A percentile compares a stretch with the other conserved stretches of the same genome.
Evolutionary conservation across 2,888 invertebrate genomes (phyloP).

Genomic region (Axea sp.): DNA sequence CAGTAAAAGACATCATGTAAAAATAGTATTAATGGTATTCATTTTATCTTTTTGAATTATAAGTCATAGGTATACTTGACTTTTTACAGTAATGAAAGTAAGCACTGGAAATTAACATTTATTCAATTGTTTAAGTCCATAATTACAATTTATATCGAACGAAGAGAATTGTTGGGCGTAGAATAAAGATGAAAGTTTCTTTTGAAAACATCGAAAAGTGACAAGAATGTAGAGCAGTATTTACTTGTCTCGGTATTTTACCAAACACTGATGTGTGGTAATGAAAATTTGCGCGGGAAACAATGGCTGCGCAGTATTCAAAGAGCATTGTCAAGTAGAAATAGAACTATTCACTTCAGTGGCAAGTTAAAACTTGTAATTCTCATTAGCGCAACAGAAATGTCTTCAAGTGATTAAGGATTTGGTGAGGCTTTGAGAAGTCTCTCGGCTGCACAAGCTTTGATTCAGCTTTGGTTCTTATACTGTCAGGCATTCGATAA

Average conservation of each 20-base stretch:
- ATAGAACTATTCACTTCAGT: slow-evolving; percentile 44
- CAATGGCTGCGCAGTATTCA: slow-evolving; percentile 35
- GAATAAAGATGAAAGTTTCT: not conserved
- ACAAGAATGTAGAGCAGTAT: slow-evolving; percentile 7
- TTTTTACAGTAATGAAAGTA: no score
- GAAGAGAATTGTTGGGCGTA: no score
- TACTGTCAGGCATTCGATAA: slow-evolving; percentile 50
- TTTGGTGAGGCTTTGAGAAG: slow-evolving; percentile 65
- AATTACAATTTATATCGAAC: no score
- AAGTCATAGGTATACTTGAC: no score
- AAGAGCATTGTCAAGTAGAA: slow-evolving; percentile 55
- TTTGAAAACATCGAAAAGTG: slow-evolving; percentile 18
- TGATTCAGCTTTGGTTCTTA: slow-evolving; percentile 40
- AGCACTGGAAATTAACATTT: no score
- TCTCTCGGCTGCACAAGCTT: slow-evolving; percentile 46
- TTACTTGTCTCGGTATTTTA: slow-evolving; percentile 6
- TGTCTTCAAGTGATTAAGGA: slow-evolving; percentile 66
- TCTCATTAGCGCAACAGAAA: slow-evolving; percentile 59
- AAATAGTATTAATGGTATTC: no score
- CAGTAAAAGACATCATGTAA: no score
- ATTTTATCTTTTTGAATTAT: no score
- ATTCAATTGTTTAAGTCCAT: no score
- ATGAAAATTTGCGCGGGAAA: slow-evolving; percentile 38
- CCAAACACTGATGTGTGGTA: slow-evolving; percentile 10
- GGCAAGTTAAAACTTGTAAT: slow-evolving; percentile 52